phyloP scores from a whole-genome alignment of 2,113 vertebrate genomes.

The Corythoichthys intestinalis region DNA sequence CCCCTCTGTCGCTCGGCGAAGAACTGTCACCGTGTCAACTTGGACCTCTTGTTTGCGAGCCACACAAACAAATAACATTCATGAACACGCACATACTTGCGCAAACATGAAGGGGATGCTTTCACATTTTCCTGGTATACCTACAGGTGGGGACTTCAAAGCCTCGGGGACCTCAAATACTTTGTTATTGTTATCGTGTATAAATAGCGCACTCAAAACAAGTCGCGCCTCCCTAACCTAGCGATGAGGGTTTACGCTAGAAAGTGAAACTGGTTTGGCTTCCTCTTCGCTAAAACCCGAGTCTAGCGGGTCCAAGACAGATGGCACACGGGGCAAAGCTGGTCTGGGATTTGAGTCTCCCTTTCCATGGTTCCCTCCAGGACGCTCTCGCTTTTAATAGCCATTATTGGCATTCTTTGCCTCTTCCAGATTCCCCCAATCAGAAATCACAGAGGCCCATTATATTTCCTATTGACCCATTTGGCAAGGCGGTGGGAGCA shows the following conservation, averaged over 20 bases:
- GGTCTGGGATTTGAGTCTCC: constrained; percentile 39
- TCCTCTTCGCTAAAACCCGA: constrained; percentile 58
- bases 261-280: constrained; percentile 40
- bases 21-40: constrained; percentile 69
- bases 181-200: neutral
- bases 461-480: constrained; percentile 71
- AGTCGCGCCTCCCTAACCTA: no score
- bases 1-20: constrained; percentile 60
- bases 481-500: constrained; percentile 62
- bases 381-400: constrained; percentile 60
- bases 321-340: constrained; percentile 67
- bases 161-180: constrained; percentile 18
- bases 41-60: constrained; percentile 49
- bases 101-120: constrained; percentile 15
- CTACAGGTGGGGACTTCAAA: constrained; percentile 14
- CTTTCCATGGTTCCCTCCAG: constrained; percentile 25
- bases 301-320: constrained; percentile 70
- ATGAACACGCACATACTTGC: constrained; percentile 44
- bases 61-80: constrained; percentile 44
- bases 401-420: constrained; percentile 69
- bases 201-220: no score
- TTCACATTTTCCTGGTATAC: neutral
- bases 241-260: neutral
- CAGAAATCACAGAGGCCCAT: constrained; percentile 70
- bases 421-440: constrained; percentile 63